phyloP scores from a whole-genome alignment of 2,888 invertebrate genomes.

The Polietes domitor region DNA sequence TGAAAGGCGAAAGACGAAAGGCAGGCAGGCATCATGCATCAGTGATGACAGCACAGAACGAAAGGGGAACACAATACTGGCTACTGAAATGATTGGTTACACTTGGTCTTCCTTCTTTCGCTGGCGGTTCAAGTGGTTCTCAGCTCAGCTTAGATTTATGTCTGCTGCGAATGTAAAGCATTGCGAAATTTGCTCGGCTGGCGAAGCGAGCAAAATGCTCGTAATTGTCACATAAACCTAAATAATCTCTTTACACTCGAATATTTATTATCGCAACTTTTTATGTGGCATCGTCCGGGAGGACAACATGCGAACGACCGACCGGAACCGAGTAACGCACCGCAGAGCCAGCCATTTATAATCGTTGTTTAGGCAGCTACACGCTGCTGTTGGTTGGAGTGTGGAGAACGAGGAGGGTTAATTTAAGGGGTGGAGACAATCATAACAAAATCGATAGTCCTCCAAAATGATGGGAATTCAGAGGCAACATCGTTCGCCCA shows the following conservation, averaged over 20 bases:
- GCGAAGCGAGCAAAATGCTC: constrained; percentile 35
- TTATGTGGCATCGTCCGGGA: constrained; percentile 52
- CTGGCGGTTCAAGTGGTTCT: constrained; percentile 63
- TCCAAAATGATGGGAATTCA: constrained; percentile 31
- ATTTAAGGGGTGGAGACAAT: constrained; percentile 77
- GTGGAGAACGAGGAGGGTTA: constrained; percentile 67
- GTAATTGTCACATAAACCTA: constrained; percentile 76
- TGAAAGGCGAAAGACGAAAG: too few relatives aligned
- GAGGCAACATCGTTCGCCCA: constrained; percentile 49
- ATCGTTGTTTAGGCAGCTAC: constrained; percentile 35
- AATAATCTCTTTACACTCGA: constrained; percentile 66
- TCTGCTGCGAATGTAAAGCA: not conserved
- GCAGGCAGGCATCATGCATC: not conserved
- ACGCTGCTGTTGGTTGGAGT: too few relatives aligned
- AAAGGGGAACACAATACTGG: not conserved
- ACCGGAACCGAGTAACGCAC: constrained; percentile 70
- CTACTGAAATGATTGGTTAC: constrained; percentile 54
- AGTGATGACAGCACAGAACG: constrained; percentile 40
- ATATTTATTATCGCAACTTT: constrained; percentile 73
- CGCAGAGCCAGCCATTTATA: constrained; percentile 67
- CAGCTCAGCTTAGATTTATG: constrained; percentile 43
- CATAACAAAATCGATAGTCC: constrained; percentile 63
- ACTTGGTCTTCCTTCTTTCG: constrained; percentile 49
- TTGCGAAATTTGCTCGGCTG: constrained; percentile 30
- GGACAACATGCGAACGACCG: constrained; percentile 64